Evolutionary conservation across 2,113 vertebrate genomes (phyloP).

Genomic region (Pelobates fuscus): DNA sequence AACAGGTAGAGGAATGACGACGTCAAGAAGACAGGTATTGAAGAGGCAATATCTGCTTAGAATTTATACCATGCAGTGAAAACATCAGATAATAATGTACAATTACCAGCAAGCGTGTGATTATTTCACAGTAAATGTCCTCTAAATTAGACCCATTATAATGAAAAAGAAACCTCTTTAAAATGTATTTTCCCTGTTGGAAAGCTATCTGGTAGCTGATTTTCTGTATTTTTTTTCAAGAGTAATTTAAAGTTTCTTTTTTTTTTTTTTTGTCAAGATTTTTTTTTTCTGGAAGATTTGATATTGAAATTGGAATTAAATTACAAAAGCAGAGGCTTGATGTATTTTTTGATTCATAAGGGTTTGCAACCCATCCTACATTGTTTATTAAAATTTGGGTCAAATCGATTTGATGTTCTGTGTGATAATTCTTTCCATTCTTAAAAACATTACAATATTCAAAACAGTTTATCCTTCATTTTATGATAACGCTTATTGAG

Average conservation of each 20-base stretch:
- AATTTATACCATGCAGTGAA: constrained; percentile 46
- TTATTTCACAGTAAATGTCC: constrained; percentile 51
- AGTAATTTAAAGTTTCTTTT: constrained; percentile 55
- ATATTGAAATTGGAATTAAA: constrained; percentile 47
- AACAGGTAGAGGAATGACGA: constrained; percentile 14
- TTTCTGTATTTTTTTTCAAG: constrained; percentile 52
- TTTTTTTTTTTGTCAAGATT: constrained; percentile 34
- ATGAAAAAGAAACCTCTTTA: constrained; percentile 50
- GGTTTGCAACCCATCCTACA: not conserved
- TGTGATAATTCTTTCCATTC: constrained; percentile 10
- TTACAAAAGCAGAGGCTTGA: constrained; percentile 34
- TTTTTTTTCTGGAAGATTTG: constrained; percentile 40
- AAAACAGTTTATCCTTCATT: constrained; percentile 39
- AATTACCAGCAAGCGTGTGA: constrained; percentile 49
- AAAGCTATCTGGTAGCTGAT: constrained; percentile 45
- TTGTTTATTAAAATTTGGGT: constrained; percentile 29
- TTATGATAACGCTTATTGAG: constrained; percentile 25
- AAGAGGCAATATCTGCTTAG: constrained; percentile 29
- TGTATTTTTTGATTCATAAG: constrained; percentile 32
- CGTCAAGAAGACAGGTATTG: constrained; percentile 6
- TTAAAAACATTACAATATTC: constrained; percentile 21
- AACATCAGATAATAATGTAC: constrained; percentile 50
- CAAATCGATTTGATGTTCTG: not conserved
- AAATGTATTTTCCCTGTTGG: constrained; percentile 46
- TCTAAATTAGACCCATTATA: constrained; percentile 47